These are phyloP conservation scores for Drosophila eugracilis DNA, from an alignment of 1,140 invertebrate species.

Conservation along the genomic window DNA sequence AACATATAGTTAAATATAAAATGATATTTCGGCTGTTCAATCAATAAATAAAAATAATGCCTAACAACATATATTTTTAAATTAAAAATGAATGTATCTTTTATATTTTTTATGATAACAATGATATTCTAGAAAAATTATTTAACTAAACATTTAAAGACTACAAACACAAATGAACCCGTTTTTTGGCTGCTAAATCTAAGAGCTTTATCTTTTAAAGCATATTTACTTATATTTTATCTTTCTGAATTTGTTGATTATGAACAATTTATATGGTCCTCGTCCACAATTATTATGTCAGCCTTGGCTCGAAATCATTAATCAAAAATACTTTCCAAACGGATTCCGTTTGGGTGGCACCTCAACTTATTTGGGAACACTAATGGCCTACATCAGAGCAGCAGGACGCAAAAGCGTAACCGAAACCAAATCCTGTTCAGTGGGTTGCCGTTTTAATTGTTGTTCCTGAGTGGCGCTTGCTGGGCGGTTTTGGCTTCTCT, in stretches of 20 bases:
- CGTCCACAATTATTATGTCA: neutral
- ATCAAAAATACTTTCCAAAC: slow-evolving; percentile 18
- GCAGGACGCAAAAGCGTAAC: slow-evolving; percentile 16
- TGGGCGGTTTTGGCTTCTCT: slow-evolving; percentile 6
- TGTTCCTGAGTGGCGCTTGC: slow-evolving; percentile 21
- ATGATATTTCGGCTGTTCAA: no score
- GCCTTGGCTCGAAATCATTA: slow-evolving; percentile 10
- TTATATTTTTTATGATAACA: no score
- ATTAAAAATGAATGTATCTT: no score
- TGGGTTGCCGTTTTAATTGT: slow-evolving; percentile 47
- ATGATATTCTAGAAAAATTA: no score
- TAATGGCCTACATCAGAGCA: slow-evolving; percentile 26
- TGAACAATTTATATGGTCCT: neutral
- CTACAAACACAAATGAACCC: no score
- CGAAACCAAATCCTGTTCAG: slow-evolving; percentile 29
- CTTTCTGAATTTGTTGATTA: neutral
- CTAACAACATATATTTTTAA: no score
- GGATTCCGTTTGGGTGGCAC: neutral
- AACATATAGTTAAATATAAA: no score
- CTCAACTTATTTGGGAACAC: neutral
- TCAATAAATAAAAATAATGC: no score
- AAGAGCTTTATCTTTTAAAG: no score
- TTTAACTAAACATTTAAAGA: no score
- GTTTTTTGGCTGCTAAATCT: no score
- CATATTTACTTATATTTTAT: no score